A percentile compares a stretch with the other conserved stretches of the same genome.
Evolutionary conservation across 2,113 vertebrate species (phyloP).

Genomic region (Pterocles orientalis): DNA sequence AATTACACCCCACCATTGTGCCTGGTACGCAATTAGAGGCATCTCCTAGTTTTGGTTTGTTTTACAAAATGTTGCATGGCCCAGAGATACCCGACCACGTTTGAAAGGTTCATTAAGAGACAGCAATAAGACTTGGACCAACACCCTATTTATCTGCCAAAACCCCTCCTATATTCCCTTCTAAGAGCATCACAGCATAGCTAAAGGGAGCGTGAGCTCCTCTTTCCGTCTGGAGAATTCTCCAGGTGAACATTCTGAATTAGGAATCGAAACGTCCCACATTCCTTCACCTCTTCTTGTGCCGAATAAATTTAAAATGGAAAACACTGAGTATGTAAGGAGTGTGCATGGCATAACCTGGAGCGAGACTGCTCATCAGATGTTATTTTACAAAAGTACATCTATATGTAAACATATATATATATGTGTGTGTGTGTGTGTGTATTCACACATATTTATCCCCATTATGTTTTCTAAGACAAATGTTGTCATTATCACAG

Average conservation of each 20-base stretch:
- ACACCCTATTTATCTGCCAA: neutral
- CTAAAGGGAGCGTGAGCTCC: neutral
- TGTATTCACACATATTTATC: neutral
- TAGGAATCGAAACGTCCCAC: neutral
- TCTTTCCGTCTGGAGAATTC: neutral
- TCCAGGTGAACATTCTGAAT: neutral
- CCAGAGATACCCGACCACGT: neutral
- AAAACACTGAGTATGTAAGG: neutral
- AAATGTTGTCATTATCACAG: neutral
- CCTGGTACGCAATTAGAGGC: neutral
- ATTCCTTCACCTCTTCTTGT: neutral
- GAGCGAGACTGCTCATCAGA: neutral
- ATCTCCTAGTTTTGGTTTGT: neutral
- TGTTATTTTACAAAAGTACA: neutral
- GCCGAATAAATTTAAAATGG: neutral
- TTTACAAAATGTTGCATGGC: neutral
- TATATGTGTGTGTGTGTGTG: neutral
- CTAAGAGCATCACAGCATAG: neutral
- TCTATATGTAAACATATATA: accelerated
- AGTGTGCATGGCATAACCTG: neutral
- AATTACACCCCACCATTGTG: neutral
- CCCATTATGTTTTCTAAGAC: neutral
- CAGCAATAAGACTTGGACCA: neutral
- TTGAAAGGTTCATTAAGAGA: neutral
- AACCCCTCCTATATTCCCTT: neutral